phyloP scores from a whole-genome alignment of 2,888 invertebrate species.

The Cheilosia vernalis region DNA sequence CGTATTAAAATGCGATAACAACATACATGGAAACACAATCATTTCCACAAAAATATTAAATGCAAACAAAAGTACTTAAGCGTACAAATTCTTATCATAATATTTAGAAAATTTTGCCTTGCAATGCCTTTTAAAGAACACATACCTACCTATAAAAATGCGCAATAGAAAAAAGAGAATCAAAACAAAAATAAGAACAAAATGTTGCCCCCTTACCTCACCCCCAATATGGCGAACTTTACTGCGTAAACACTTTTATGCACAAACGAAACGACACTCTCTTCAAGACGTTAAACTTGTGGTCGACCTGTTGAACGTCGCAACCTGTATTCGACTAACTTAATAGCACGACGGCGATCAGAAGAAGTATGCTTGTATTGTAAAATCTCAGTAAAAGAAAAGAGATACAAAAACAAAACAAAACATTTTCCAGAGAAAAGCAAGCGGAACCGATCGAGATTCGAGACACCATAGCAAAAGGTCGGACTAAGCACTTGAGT shows the following conservation, averaged over 20 bases:
- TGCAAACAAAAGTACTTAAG: neutral
- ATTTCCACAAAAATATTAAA: too few species aligned
- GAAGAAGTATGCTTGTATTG: neutral
- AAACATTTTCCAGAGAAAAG: neutral
- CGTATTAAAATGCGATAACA: too few species aligned
- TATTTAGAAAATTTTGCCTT: neutral
- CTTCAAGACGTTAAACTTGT: conserved; percentile 9
- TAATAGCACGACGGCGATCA: conserved; percentile 18
- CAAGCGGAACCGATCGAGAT: conserved; percentile 1
- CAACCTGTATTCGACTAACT: conserved; percentile 39
- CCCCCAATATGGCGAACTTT: neutral
- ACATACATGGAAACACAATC: too few species aligned
- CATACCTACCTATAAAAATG: neutral
- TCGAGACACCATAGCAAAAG: conserved; percentile 15
- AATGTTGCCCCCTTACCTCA: neutral
- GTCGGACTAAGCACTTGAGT: conserved; percentile 38
- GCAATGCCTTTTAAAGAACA: neutral
- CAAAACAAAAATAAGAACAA: neutral
- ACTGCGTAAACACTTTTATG: conserved; percentile 21
- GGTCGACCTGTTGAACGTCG: conserved; percentile 50
- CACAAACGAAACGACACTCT: conserved; percentile 12
- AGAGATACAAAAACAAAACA: conserved; percentile 8
- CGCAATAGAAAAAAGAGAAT: neutral
- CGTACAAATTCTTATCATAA: neutral
- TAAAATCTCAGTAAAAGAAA: conserved; percentile 12